phyloP scores from a whole-genome alignment of 2,113 vertebrate species.

The Rhinichthys klamathensis region DNA sequence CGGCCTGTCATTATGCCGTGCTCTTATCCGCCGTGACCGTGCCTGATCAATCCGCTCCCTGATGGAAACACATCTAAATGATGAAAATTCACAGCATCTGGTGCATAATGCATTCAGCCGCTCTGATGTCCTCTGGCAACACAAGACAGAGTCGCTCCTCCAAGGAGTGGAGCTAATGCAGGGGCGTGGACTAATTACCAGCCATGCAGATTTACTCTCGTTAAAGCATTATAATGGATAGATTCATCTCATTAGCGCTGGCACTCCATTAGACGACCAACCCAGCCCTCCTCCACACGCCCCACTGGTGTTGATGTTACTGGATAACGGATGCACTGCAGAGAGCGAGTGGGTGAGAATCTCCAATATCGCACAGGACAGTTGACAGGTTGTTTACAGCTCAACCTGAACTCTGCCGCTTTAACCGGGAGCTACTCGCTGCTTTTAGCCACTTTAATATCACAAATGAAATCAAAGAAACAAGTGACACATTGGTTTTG shows the following conservation, averaged over 20 bases:
- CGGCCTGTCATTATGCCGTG: slow-evolving; percentile 54
- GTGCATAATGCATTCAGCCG: slow-evolving; percentile 62
- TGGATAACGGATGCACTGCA: slow-evolving; percentile 20
- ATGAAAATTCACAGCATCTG: slow-evolving; percentile 64
- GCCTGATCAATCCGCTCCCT: slow-evolving; percentile 60
- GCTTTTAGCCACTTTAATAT: neutral
- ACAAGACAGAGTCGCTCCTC: slow-evolving; percentile 53
- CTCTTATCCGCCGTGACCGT: slow-evolving; percentile 46
- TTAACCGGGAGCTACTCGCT: neutral
- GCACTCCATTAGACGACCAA: slow-evolving; percentile 49
- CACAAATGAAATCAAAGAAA: no score
- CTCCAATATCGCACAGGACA: neutral
- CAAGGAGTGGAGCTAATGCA: slow-evolving; percentile 62
- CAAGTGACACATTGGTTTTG: no score
- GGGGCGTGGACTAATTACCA: slow-evolving; percentile 68
- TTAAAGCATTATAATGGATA: slow-evolving; percentile 68
- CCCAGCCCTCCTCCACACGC: neutral
- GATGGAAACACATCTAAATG: slow-evolving; percentile 57
- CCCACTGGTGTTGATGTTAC: slow-evolving; percentile 19
- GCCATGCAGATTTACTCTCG: slow-evolving; percentile 64
- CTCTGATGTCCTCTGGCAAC: slow-evolving; percentile 58
- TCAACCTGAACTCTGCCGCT: neutral
- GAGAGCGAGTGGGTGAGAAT: slow-evolving; percentile 24
- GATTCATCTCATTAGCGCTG: slow-evolving; percentile 68
- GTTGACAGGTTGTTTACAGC: slow-evolving; percentile 51